These are phyloP conservation scores for Lota lota DNA, from an alignment of 2,113 vertebrate species.

Conservation along the genomic window DNA sequence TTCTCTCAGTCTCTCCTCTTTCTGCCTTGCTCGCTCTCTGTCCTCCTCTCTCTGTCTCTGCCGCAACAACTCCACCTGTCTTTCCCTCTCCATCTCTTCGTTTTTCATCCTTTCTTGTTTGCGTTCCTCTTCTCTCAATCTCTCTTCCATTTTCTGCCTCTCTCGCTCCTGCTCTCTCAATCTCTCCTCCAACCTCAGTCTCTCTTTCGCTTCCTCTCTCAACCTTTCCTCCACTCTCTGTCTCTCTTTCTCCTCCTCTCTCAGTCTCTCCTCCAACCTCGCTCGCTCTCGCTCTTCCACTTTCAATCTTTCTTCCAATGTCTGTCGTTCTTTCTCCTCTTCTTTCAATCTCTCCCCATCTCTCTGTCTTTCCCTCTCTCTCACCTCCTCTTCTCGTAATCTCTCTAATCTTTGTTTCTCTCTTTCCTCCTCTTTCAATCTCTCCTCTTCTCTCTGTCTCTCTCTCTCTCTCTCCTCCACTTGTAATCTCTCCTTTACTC, in stretches of 20 bases:
- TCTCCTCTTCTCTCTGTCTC: neutral
- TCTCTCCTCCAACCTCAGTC: neutral
- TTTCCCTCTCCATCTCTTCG: neutral
- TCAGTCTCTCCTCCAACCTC: neutral
- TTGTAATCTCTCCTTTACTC: constrained; percentile 3
- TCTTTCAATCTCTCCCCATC: neutral
- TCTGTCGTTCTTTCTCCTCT: constrained; percentile 3
- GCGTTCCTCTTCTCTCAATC: neutral
- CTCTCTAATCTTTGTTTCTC: neutral
- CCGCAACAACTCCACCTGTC: neutral
- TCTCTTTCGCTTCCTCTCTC: constrained; percentile 16
- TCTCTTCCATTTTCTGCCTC: constrained; percentile 7
- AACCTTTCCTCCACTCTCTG: neutral
- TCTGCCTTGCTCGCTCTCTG: neutral
- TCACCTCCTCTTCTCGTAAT: neutral
- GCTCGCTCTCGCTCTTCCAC: constrained; percentile 3
- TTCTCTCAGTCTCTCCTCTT: neutral
- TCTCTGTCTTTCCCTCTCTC: neutral
- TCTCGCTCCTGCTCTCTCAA: constrained; percentile 4
- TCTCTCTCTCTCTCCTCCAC: constrained; percentile 3
- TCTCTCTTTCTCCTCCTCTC: neutral
- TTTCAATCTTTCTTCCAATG: neutral
- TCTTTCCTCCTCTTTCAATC: constrained; percentile 2
- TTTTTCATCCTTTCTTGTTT: neutral
- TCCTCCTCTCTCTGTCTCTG: neutral